Evolutionary conservation across 2,797 vertebrate species (phyloP).

Genomic region (Megalops cyprinoides): DNA sequence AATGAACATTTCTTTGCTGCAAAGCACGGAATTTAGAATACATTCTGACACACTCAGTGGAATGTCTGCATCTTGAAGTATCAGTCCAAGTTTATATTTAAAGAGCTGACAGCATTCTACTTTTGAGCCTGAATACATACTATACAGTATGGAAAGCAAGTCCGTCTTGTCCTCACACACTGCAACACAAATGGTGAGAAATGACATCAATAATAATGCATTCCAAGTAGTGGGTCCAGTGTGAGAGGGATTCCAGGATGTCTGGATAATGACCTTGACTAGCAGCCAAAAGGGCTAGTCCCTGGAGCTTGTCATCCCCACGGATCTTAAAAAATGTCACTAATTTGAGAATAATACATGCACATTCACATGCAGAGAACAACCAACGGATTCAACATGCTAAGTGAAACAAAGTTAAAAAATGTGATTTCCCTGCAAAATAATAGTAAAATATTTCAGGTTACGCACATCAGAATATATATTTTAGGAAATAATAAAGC

Average conservation of each 20-base stretch:
- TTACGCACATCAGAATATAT: background rate
- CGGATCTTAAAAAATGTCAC: background rate
- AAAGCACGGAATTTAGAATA: too few relatives aligned
- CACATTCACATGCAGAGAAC: background rate
- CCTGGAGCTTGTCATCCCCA: background rate
- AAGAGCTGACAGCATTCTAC: too few relatives aligned
- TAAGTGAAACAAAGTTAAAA: background rate
- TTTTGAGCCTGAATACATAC: too few relatives aligned
- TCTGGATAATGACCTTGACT: background rate
- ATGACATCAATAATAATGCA: background rate
- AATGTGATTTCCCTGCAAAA: background rate
- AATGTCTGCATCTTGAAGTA: too few relatives aligned
- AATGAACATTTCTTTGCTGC: too few relatives aligned
- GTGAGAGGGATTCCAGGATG: conserved; percentile 9
- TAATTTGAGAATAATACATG: background rate
- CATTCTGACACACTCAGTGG: too few relatives aligned
- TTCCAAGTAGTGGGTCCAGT: background rate
- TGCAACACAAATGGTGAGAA: conserved; percentile 5
- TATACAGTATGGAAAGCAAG: too few relatives aligned
- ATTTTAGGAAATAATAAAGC: background rate
- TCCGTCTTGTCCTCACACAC: background rate
- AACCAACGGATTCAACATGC: background rate
- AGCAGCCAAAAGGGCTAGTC: background rate
- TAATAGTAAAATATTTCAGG: background rate
- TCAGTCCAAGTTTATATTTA: too few relatives aligned